Percentiles rank a stretch among this genome's conserved stretches.
Evolutionary conservation across 2,113 vertebrate species (phyloP).

Genomic region (Clupea harengus): DNA sequence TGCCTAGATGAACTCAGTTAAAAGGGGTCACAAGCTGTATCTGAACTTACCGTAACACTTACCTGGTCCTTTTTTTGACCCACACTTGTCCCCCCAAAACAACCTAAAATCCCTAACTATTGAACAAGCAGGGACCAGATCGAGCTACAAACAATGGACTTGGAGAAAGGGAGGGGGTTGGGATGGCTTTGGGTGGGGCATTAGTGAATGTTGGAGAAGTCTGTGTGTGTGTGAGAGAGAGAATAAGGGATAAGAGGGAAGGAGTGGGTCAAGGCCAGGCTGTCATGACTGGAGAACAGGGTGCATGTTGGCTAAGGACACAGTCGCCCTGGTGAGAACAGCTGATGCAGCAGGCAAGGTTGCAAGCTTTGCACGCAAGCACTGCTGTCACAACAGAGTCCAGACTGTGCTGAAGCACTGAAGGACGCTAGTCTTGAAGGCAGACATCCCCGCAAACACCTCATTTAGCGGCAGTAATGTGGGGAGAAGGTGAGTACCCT

Average conservation of each 20-base stretch:
- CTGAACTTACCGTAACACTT: constrained; percentile 57
- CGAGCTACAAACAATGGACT: background rate
- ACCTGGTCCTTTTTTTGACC: constrained; percentile 53
- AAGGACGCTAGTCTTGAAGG: constrained; percentile 27
- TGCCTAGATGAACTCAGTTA: constrained; percentile 24
- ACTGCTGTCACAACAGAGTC: constrained; percentile 66
- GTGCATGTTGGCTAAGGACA: constrained; percentile 32
- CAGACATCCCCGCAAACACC: constrained; percentile 44
- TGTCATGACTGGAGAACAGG: constrained; percentile 31
- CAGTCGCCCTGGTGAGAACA: constrained; percentile 34
- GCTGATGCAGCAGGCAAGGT: constrained; percentile 50
- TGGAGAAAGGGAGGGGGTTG: background rate
- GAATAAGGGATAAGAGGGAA: background rate
- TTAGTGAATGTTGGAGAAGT: background rate
- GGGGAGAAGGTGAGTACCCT: constrained; percentile 71
- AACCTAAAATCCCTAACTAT: background rate
- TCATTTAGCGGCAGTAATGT: constrained; percentile 46
- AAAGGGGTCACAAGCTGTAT: constrained; percentile 30
- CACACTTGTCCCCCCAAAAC: constrained; percentile 26
- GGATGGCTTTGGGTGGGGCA: background rate
- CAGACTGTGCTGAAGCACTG: constrained; percentile 70
- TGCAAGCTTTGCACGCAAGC: constrained; percentile 75
- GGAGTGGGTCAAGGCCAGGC: constrained; percentile 38
- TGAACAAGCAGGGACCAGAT: background rate
- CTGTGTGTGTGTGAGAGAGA: background rate